phyloP scores from a whole-genome alignment of 2,797 vertebrate genomes.

The Lepus oiostolus region DNA sequence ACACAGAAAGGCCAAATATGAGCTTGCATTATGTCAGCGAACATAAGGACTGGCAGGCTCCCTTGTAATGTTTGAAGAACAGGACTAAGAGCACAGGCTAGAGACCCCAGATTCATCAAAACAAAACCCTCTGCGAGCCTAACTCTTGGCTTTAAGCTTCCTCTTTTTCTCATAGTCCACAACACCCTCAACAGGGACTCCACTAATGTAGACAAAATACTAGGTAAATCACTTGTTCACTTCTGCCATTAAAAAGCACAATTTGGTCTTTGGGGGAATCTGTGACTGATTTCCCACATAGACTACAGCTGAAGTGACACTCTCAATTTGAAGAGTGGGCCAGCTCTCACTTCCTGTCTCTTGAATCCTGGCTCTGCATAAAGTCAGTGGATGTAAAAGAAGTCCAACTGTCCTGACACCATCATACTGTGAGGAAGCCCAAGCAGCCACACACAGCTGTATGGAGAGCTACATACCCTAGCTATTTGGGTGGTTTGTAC shows the following conservation, averaged over 20 bases:
- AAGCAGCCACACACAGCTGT: not conserved
- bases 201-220: not conserved
- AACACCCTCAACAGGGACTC: not conserved
- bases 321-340: not conserved
- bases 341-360: conserved; percentile 29
- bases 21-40: not conserved
- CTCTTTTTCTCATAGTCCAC: not conserved
- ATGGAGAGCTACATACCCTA: not conserved
- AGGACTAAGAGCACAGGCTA: not conserved
- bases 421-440: not conserved
- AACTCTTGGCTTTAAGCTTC: not conserved
- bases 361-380: not conserved
- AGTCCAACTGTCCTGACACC: not conserved
- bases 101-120: not conserved
- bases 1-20: conserved; percentile 30
- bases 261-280: not conserved
- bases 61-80: not conserved
- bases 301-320: not conserved
- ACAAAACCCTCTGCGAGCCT: not conserved
- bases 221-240: not conserved
- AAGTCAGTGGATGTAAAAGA: not conserved
- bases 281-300: not conserved
- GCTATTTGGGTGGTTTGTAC: not conserved
- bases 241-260: not conserved
- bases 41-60: not conserved